Percentiles rank a stretch among this genome's conserved stretches.
phyloP scores from a whole-genome alignment of 2,797 vertebrate species.

The Mormyrus proboscirostris region DNA sequence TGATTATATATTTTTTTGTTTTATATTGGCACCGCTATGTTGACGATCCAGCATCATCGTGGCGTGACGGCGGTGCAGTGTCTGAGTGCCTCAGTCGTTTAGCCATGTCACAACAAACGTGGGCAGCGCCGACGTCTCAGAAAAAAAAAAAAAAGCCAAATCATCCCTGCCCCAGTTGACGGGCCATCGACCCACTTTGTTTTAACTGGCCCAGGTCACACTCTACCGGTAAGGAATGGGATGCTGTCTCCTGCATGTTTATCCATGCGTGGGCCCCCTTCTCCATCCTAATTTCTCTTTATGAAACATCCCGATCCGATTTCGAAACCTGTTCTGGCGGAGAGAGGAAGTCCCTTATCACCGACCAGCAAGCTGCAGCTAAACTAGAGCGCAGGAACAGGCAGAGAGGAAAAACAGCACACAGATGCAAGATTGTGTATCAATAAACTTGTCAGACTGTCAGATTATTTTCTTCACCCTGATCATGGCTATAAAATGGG shows the following conservation, averaged over 20 bases:
- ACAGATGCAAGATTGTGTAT: conserved; percentile 46
- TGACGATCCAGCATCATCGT: background rate
- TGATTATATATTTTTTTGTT: background rate
- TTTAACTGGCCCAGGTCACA: background rate
- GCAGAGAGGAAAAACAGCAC: background rate
- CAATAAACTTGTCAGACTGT: conserved; percentile 40
- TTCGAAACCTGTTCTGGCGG: background rate
- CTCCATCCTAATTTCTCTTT: background rate
- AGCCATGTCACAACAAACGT: background rate
- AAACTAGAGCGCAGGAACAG: background rate
- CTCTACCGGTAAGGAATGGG: background rate
- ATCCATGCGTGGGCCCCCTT: background rate
- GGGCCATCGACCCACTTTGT: background rate
- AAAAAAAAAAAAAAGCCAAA: background rate
- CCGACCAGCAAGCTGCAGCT: background rate
- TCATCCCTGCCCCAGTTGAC: background rate
- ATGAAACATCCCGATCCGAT: conserved; percentile 11
- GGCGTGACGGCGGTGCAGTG: background rate
- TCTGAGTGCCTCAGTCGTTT: background rate
- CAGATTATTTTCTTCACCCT: conserved; percentile 35
- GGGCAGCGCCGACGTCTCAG: background rate
- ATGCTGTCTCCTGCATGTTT: background rate
- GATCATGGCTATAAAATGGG: background rate
- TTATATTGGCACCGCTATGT: background rate
- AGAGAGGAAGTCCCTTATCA: background rate